Conservation (phyloP, 2,888 invertebrate genomes). For the Mamestra brassicae region DNA sequence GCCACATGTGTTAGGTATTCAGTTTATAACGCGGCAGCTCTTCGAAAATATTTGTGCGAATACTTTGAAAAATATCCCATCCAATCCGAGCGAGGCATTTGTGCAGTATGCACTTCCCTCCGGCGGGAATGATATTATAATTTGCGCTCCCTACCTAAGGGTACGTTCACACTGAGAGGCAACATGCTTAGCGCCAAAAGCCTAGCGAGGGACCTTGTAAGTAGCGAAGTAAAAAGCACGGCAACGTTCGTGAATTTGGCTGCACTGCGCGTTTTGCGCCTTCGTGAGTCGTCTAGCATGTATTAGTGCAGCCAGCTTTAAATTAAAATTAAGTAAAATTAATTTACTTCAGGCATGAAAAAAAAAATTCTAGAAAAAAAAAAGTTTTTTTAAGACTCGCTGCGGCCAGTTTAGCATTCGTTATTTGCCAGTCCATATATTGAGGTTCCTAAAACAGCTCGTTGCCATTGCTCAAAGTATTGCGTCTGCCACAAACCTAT, state of each 20-base stretch:
- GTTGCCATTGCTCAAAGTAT: too few species aligned
- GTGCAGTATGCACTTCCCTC: conserved; percentile 48
- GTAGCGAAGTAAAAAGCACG: too few species aligned
- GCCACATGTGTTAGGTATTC: conserved; percentile 56
- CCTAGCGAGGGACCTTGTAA: too few species aligned
- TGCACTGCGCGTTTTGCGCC: neutral
- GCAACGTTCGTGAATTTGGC: too few species aligned
- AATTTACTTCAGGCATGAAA: too few species aligned
- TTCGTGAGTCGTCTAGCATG: neutral
- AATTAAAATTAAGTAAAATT: too few species aligned
- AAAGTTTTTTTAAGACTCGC: neutral
- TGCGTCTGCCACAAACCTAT: too few species aligned
- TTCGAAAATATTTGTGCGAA: conserved; percentile 65
- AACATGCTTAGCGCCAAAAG: too few species aligned
- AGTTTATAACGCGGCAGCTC: conserved; percentile 57
- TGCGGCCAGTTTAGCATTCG: neutral
- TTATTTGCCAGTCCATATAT: too few species aligned
- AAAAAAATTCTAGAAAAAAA: too few species aligned
- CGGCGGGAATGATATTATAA: conserved; percentile 59
- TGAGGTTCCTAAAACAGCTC: too few species aligned
- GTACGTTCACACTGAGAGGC: neutral
- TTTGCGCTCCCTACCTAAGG: conserved; percentile 20
- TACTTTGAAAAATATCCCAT: conserved; percentile 64
- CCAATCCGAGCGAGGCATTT: conserved; percentile 60
- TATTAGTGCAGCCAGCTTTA: too few species aligned